A percentile compares a stretch with the other conserved stretches of the same genome.
These are phyloP conservation scores for Ceratina calcarata DNA, from an alignment of 1,140 invertebrate genomes.

Conservation along the genomic window DNA sequence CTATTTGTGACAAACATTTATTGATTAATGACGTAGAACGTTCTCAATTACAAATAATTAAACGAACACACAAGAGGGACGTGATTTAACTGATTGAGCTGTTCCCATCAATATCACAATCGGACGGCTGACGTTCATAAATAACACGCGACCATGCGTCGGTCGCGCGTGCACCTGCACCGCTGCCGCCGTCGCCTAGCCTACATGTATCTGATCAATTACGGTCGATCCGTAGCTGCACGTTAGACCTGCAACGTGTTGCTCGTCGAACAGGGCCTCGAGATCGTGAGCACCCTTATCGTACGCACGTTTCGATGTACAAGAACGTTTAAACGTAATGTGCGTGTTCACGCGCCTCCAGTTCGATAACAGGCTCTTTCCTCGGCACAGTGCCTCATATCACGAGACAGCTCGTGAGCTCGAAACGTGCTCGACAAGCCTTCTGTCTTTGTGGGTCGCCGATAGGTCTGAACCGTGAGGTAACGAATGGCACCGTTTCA, in stretches of 20 bases:
- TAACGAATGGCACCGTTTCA: no score
- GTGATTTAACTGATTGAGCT: constrained; percentile 39
- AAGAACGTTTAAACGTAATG: constrained; percentile 50
- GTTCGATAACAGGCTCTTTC: constrained; percentile 48
- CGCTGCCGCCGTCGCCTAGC: not conserved
- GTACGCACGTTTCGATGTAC: constrained; percentile 44
- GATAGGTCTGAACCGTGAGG: no score
- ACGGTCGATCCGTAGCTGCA: constrained; percentile 1
- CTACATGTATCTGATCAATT: constrained; percentile 51
- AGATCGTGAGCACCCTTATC: constrained; percentile 54
- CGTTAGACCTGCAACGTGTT: constrained; percentile 54
- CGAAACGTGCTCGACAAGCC: not conserved
- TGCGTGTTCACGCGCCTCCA: constrained; percentile 54
- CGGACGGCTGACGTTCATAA: constrained; percentile 31
- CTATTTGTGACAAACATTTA: not conserved
- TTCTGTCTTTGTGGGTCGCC: not conserved
- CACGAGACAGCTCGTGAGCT: constrained; percentile 24
- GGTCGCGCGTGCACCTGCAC: not conserved
- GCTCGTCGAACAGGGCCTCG: constrained; percentile 40
- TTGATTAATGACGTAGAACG: not conserved
- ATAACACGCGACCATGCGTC: constrained; percentile 35
- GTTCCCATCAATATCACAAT: constrained; percentile 36
- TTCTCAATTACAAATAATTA: no score
- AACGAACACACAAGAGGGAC: no score
- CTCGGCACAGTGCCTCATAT: constrained; percentile 15